Evolutionary conservation across 1,140 invertebrate species (phyloP), one percentile per base, ranked within the genome.

Genomic region (Microplitis mediator): DNA sequence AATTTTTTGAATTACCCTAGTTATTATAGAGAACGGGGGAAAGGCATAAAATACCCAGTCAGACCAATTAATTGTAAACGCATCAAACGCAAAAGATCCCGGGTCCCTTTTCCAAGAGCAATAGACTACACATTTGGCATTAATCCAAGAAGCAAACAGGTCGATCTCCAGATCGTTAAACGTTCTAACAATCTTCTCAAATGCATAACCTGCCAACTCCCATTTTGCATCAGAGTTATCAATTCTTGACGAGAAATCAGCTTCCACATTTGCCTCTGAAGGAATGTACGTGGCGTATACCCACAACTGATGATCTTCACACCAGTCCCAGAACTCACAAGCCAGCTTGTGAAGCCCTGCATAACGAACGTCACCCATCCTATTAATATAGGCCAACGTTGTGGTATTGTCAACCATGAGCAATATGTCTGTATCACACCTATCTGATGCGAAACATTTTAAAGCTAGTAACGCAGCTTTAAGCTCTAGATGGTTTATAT

Each of bases 401-500:
- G 82, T 86, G 0, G 77, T 85, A 45, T 84, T 84, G 51, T 86
- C 85, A 1, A 39, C 36, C 36, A 39, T 39, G 0, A 39, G 8
- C 3, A 39, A 39, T 1, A 85, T 82, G 4, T 77, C 39, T 64
- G 78, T 80, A 66, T 81, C 72, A 14, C 3, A 23, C 32, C 36
- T 5, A 60, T 81, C 60, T 1, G 16, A 75, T 45, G 78, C 80
- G 74, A 84, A 85, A 32, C 45, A 74, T 76, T 85, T 82, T 11
- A 84, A 32, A 0, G 73, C 78, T 13, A 81, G 50, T 73, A 80
- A 81, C 11, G 72, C 73, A 0, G 84, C 79, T n/a, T 79, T 31
- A 1, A 82, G 50, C 69, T 84, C 81, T 56, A 84, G 76, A 56
- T 78, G 81, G 75, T 85, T 84, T 34, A 84, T 85, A 73, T 84